Conservation (phyloP, 2,113 vertebrate genomes). For the Rhynchomys soricoides region DNA sequence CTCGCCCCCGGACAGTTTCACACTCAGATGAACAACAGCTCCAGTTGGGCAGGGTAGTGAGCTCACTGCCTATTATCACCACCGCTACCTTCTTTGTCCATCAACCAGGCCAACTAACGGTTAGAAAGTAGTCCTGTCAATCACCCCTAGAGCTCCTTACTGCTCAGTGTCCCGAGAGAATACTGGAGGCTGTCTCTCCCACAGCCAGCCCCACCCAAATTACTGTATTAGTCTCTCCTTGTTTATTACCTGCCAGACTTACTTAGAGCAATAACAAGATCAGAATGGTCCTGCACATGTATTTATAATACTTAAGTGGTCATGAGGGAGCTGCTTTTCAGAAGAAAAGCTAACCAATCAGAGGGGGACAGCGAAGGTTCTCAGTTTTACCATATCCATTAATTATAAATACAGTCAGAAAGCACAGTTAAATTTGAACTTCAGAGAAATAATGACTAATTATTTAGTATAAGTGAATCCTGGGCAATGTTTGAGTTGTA, state of each 20-base stretch:
- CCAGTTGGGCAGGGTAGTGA: neutral
- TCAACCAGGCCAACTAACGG: neutral
- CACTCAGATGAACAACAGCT: slow-evolving; percentile 24
- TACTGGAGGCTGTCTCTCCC: no score
- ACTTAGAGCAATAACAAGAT: neutral
- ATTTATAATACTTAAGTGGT: neutral
- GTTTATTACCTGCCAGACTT: neutral
- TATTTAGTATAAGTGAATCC: neutral
- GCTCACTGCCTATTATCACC: neutral
- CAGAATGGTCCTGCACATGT: neutral
- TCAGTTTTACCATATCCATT: neutral
- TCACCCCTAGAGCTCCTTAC: neutral
- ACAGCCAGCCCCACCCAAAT: neutral
- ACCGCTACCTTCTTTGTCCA: neutral
- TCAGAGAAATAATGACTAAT: neutral
- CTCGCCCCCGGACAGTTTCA: neutral
- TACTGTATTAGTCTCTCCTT: neutral
- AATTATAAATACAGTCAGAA: neutral
- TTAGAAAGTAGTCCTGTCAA: neutral
- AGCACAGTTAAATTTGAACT: neutral
- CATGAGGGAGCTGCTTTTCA: neutral
- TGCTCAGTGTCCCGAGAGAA: neutral
- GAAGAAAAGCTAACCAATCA: neutral
- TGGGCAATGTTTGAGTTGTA: neutral
- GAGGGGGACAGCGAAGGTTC: neutral